Conservation (phyloP, 1,140 invertebrate genomes). For the Papilio machaon region DNA sequence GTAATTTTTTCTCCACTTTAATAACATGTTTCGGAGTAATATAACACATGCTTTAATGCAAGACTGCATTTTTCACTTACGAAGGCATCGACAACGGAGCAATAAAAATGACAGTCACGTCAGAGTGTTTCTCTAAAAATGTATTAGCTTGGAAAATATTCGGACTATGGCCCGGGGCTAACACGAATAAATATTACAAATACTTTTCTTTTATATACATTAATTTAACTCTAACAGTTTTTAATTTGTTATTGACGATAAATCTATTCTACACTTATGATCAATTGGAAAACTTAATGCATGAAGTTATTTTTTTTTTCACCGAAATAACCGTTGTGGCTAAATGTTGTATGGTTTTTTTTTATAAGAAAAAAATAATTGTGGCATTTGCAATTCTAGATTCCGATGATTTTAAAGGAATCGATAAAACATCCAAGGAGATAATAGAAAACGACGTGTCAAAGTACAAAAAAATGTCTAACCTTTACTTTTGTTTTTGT, state of each 20-base stretch:
- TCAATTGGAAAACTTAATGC: background rate
- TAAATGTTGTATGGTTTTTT: conserved; percentile 61
- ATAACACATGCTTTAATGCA: background rate
- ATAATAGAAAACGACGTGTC: background rate
- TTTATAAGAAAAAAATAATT: conserved; percentile 34
- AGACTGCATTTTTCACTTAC: conserved; percentile 5
- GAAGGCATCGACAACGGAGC: background rate
- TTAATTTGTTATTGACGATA: background rate
- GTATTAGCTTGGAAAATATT: conserved; percentile 8
- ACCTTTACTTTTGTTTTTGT: background rate
- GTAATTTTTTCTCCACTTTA: background rate
- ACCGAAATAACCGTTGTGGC: background rate
- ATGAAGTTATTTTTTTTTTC: conserved; percentile 4
- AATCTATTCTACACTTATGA: conserved; percentile 1
- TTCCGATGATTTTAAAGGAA: background rate
- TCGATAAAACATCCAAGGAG: background rate
- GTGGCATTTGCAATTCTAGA: background rate
- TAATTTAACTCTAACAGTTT: background rate
- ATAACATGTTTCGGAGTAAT: background rate
- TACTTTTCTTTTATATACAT: background rate
- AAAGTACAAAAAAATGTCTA: background rate
- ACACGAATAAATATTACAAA: conserved; percentile 3
- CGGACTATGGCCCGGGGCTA: background rate
- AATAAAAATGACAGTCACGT: background rate
- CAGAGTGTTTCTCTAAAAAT: background rate